phyloP scores from a whole-genome alignment of 2,888 invertebrate species.

The Brachypterus glaber region DNA sequence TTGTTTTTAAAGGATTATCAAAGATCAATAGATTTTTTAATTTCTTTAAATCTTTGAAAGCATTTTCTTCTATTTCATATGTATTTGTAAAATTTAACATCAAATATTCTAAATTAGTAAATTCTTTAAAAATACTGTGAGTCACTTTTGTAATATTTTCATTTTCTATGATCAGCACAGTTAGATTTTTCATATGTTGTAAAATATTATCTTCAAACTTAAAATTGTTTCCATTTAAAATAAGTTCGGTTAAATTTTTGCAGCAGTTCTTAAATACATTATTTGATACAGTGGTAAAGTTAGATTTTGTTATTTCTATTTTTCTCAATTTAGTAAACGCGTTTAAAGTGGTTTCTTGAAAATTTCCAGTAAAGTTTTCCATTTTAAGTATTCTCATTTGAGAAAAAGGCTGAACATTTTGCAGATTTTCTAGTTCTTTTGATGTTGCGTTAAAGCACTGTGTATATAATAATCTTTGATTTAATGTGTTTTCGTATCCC shows the following conservation, averaged over 20 bases:
- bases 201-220: neutral
- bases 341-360: neutral
- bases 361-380: neutral
- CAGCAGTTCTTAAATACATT: neutral
- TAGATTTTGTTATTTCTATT: neutral
- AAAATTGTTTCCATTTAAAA: neutral
- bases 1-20: neutral
- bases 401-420: neutral
- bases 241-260: neutral
- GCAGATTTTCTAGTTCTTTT: neutral
- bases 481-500: neutral
- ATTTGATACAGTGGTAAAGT: neutral
- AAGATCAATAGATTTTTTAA: neutral
- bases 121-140: neutral
- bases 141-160: neutral
- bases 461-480: neutral
- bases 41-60: neutral
- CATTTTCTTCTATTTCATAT: neutral
- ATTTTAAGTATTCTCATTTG: neutral
- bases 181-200: neutral
- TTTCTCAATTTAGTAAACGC: neutral
- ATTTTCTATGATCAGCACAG: neutral
- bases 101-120: neutral
- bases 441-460: neutral
- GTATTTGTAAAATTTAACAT: neutral